Base-by-base conservation (phyloP, 2,888 invertebrate species). In the Pinctada fucata region DNA sequence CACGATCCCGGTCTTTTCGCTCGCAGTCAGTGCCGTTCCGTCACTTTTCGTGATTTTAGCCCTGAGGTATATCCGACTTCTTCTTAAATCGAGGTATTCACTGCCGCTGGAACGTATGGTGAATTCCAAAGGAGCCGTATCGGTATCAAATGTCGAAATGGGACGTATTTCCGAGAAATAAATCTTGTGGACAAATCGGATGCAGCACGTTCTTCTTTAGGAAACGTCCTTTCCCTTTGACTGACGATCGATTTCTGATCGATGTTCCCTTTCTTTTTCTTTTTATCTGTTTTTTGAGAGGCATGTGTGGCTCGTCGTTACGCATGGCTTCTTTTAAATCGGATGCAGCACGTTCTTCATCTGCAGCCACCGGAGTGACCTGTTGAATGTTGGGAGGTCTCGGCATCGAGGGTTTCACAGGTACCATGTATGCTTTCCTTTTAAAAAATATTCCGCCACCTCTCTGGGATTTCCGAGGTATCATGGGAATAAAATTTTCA, bases 1-100 rank as follows among this genome's bases (percentile, higher is more conserved):
- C 49, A 78, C 45, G 48, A 78, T 69, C 3, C 78, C 76, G 31
- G 76, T 76, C 51, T 72, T 77, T 77, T 77, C n/a, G n/a, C n/a
- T n/a, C n/a, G n/a, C n/a, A n/a, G n/a, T n/a, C n/a, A n/a, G n/a
- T n/a, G n/a, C n/a, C n/a, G n/a, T n/a, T n/a, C n/a, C n/a, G n/a
- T n/a, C n/a, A n/a, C n/a, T n/a, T n/a, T n/a, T n/a, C n/a, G n/a
- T n/a, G n/a, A n/a, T n/a, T n/a, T n/a, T n/a, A n/a, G n/a, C n/a
- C n/a, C n/a, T n/a, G n/a, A n/a, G 67, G 58, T 67, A 72, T 8
- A 77, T 47, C 50, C 76, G 66, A 49, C 72, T 72, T 51, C 52
- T 77, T 64, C 76, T 71, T 10, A 77, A 48, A 47, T 77, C 76
- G 6, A 72, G 65, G 58, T 77, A 77, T 66, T 77, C 72, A 45